Conservation (phyloP, 2,888 invertebrate species). For the Plutella xylostella region DNA sequence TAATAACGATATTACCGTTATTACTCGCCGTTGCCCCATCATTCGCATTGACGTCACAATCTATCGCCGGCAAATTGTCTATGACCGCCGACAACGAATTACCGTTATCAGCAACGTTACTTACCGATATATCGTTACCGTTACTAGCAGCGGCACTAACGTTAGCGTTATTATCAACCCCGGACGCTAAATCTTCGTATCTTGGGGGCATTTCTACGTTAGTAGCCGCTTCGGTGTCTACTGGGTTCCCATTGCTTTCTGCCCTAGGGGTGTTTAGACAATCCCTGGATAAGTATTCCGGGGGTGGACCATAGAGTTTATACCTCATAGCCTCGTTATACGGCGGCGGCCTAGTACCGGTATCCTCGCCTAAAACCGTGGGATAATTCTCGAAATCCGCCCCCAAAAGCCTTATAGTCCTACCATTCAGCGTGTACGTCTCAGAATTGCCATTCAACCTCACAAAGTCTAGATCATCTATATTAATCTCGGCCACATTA, state of each 20-base stretch:
- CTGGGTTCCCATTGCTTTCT: constrained; percentile 18
- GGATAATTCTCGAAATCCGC: constrained; percentile 51
- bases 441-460: constrained; percentile 40
- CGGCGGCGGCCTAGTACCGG: constrained; percentile 35
- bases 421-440: constrained; percentile 55
- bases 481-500: constrained; percentile 44
- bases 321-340: constrained; percentile 52
- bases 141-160: constrained; percentile 16
- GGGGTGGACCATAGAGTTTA: constrained; percentile 58
- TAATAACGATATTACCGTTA: not conserved
- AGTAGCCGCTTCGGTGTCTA: constrained; percentile 38
- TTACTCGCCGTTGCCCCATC: constrained; percentile 19
- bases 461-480: constrained; percentile 45
- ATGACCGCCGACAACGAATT: constrained; percentile 28
- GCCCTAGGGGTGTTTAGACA: constrained; percentile 19
- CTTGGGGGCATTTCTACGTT: constrained; percentile 55
- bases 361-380: constrained; percentile 22
- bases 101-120: not conserved
- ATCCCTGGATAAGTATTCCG: constrained; percentile 30
- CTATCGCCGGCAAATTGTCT: constrained; percentile 53
- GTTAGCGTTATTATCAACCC: constrained; percentile 16
- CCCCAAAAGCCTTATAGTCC: constrained; percentile 52
- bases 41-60: constrained; percentile 52
- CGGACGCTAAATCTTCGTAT: constrained; percentile 42
- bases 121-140: not conserved